A percentile compares a stretch with the other conserved stretches of the same genome.
Evolutionary conservation across 2,888 invertebrate genomes (phyloP).

Genomic region (Lamellibrachia columna): DNA sequence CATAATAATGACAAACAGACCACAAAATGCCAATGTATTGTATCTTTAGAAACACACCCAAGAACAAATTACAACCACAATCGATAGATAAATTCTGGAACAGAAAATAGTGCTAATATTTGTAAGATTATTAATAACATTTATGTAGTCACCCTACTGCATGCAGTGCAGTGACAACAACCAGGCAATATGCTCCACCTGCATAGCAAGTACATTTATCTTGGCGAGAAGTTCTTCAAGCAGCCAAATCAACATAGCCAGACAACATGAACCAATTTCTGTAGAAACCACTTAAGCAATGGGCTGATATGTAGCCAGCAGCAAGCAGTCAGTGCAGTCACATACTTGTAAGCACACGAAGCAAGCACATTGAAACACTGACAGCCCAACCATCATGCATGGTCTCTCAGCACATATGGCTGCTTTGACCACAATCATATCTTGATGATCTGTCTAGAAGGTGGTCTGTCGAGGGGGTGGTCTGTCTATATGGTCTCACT

Average conservation of each 20-base stretch:
- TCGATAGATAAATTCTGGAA: too few relatives aligned
- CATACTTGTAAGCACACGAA: not conserved
- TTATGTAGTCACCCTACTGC: too few relatives aligned
- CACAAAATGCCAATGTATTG: too few relatives aligned
- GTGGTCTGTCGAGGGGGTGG: not conserved
- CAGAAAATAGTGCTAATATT: too few relatives aligned
- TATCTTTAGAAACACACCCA: too few relatives aligned
- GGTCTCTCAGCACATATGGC: not conserved
- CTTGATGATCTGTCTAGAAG: not conserved
- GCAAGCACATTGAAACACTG: not conserved
- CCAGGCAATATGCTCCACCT: too few relatives aligned
- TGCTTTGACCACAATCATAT: not conserved
- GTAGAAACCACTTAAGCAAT: not conserved
- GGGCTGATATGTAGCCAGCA: too few relatives aligned
- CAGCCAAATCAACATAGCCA: not conserved
- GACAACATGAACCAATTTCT: not conserved
- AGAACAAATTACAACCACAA: too few relatives aligned
- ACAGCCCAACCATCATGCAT: not conserved
- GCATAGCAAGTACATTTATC: too few relatives aligned
- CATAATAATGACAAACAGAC: too few relatives aligned
- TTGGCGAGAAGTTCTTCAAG: not conserved
- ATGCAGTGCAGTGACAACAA: too few relatives aligned
- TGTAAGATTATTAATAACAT: too few relatives aligned
- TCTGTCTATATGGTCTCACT: not conserved
- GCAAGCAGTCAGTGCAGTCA: not conserved